Conservation (phyloP, 2,113 vertebrate genomes). For the Pitta sordida region DNA sequence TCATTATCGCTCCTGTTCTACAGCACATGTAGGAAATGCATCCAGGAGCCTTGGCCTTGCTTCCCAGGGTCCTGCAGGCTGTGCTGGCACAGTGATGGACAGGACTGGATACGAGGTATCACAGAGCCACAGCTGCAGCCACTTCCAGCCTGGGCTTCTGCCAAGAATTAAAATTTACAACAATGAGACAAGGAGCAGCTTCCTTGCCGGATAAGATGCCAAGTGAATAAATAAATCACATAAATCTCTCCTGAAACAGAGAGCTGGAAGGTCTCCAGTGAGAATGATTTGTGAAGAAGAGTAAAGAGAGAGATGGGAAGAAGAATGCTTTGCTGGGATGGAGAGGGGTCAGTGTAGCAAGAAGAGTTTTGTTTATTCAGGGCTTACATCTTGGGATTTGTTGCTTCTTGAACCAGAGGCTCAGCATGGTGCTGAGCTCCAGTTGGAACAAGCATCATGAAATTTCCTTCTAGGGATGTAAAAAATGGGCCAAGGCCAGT, state of each 20-base stretch:
- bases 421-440: neutral
- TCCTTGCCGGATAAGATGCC: neutral
- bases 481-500: neutral
- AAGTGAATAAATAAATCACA: constrained; percentile 3
- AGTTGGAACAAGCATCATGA: neutral
- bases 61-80: neutral
- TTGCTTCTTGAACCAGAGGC: neutral
- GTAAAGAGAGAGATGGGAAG: neutral
- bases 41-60: neutral
- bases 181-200: neutral
- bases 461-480: constrained; percentile 42
- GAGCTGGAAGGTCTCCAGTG: neutral
- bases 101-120: neutral
- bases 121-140: neutral
- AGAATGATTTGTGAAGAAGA: neutral
- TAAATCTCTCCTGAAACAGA: neutral
- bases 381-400: neutral
- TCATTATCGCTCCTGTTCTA: neutral
- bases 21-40: neutral
- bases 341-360: neutral
- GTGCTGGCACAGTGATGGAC: neutral
- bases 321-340: neutral
- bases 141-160: constrained; percentile 15
- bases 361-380: constrained; percentile 18
- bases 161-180: constrained; percentile 28